Conservation (phyloP, 1,140 invertebrate genomes). For the Nylanderia fulva region DNA sequence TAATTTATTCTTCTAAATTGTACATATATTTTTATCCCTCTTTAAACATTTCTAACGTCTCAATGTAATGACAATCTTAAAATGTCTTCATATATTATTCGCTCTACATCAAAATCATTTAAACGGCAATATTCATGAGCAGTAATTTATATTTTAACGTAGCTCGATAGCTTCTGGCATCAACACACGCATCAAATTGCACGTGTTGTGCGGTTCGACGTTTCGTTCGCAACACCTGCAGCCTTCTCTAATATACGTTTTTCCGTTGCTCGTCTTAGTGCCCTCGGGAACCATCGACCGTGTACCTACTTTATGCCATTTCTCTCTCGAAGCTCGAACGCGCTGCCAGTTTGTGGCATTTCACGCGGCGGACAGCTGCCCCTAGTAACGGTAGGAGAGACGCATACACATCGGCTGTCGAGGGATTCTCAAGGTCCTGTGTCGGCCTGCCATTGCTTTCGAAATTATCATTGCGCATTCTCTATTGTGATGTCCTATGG, state of each 20-base stretch:
- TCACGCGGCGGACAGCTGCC: conserved; percentile 68
- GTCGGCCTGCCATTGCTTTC: conserved; percentile 57
- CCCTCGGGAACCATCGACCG: conserved; percentile 45
- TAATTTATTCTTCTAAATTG: background rate
- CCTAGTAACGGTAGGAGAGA: conserved; percentile 71
- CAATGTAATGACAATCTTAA: background rate
- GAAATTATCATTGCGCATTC: conserved; percentile 55
- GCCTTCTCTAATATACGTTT: conserved; percentile 29
- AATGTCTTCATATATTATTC: conserved; percentile 30
- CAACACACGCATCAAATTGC: conserved; percentile 34
- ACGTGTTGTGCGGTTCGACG: conserved; percentile 28
- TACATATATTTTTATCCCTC: background rate
- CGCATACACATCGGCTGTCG: conserved; percentile 57
- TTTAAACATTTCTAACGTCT: background rate
- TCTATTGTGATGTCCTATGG: conserved; percentile 1
- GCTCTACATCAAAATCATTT: background rate
- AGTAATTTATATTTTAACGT: conserved; percentile 13
- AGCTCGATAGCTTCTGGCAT: conserved; percentile 7
- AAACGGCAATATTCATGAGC: background rate
- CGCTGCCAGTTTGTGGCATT: conserved; percentile 61
- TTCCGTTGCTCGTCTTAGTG: conserved; percentile 53
- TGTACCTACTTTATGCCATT: conserved; percentile 44
- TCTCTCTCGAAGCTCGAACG: conserved; percentile 17
- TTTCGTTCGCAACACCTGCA: conserved; percentile 64
- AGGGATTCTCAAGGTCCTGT: conserved; percentile 69